Base-by-base conservation (phyloP, 2,888 invertebrate species). In the Oscheius onirici region DNA sequence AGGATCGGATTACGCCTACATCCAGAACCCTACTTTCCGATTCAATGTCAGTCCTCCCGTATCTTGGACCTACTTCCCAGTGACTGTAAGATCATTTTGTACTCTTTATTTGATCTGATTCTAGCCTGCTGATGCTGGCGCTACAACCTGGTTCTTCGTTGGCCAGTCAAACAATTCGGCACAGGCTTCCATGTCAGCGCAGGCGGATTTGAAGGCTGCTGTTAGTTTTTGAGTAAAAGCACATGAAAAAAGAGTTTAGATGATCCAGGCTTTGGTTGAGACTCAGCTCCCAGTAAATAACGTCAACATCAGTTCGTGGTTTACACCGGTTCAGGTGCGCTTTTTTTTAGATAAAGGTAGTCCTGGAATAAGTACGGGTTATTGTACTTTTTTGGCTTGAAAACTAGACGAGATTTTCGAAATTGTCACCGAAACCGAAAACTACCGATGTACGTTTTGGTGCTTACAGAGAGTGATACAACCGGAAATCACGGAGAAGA, bases 1-100 rank as follows among this genome's bases (percentile, higher is more conserved):
- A 15, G 46, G 10, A 6, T n/a, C 15, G 8, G 79, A 79, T 43
- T 73, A 75, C 49, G 75, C 77, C 49, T 75, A 73, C 54, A 70
- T 81, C 24, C 63, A 72, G 49, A 77, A 79, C 52, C 82, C 82
- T 6, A 76, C 77, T 8, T 79, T 82, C 72, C 72, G 71, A 13
- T 76, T 81, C 77, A 72, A 79, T 52, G 70, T 82, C 17, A 77
- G 77, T 55, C 82, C 82, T 3, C 78, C 82, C 3, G 73, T 82
- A 26, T 77, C 76, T 26, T 82, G 82, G 82, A 81, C 82, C 2
- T 82, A 75, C 54, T 82, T 80, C 66, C 80, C 82, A n/a, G 26
- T 75, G 20, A 69, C 68, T 41, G 76, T 75, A 51, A 22, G 49
- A 6, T 6, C 0, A n/a, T 17, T 3, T 13, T 34, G 5, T n/a